These are phyloP conservation scores for Myoxocephalus aenaeus DNA, from an alignment of 2,797 vertebrate genomes.

Conservation along the genomic window DNA sequence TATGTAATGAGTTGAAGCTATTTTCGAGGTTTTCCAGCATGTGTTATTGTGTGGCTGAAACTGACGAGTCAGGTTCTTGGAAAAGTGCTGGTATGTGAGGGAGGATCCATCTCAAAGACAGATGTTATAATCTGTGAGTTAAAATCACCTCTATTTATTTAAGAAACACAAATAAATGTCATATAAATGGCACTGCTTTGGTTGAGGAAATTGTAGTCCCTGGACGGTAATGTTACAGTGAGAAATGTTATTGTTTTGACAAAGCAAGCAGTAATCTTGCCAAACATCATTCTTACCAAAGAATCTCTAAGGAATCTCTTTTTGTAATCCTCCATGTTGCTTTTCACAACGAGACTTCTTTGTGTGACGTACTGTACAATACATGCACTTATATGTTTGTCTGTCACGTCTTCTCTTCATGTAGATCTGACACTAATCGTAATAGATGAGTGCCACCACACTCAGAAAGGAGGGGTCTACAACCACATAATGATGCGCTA, in stretches of 20 bases:
- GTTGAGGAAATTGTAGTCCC: slow-evolving; percentile 19
- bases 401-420: slow-evolving; percentile 9
- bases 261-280: slow-evolving; percentile 1
- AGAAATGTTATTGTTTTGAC: slow-evolving; percentile 26
- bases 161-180: slow-evolving; percentile 36
- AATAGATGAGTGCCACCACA: slow-evolving; percentile 98
- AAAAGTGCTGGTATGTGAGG: slow-evolving; percentile 58
- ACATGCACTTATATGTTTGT: neutral
- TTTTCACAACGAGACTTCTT: neutral
- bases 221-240: neutral
- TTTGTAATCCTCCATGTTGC: neutral
- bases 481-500: slow-evolving; percentile 96
- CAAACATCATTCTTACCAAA: neutral
- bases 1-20: neutral
- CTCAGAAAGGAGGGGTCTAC: slow-evolving; percentile 94
- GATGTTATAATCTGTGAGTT: slow-evolving; percentile 33
- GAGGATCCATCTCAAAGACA: slow-evolving; percentile 27
- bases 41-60: slow-evolving; percentile 57
- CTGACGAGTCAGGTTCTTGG: slow-evolving; percentile 46
- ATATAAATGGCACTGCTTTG: slow-evolving; percentile 14
- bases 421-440: slow-evolving; percentile 93
- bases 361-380: neutral
- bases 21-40: slow-evolving; percentile 44
- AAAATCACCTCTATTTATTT: slow-evolving; percentile 43
- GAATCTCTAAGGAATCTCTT: neutral